Conservation (phyloP, 2,113 vertebrate species). For the Aleadryas rufinucha region DNA sequence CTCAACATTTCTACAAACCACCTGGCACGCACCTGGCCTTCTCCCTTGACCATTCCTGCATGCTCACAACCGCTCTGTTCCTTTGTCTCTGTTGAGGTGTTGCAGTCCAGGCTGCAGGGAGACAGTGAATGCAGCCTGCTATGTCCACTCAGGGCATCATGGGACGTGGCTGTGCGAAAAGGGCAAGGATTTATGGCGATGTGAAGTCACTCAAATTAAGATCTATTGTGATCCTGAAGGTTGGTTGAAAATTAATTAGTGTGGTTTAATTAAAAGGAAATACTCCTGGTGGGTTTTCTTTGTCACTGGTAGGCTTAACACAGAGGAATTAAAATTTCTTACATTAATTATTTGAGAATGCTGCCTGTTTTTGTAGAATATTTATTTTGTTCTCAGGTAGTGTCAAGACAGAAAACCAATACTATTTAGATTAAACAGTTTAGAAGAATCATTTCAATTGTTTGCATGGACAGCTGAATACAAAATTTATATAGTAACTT, state of each 20-base stretch:
- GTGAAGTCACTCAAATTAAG: not conserved
- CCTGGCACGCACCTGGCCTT: fast-evolving
- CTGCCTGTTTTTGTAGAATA: not conserved
- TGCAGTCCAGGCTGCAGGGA: not conserved
- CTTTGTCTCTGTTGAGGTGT: too few relatives aligned
- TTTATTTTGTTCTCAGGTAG: not conserved
- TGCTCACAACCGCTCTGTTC: fast-evolving
- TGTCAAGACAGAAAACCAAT: not conserved
- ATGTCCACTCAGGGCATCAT: fast-evolving
- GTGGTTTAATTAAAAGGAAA: not conserved
- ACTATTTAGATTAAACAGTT: not conserved
- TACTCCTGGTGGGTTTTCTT: not conserved
- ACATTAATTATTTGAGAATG: not conserved
- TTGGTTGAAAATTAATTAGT: not conserved
- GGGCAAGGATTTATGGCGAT: not conserved
- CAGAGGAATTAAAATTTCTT: not conserved
- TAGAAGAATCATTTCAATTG: not conserved
- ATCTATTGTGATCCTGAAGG: not conserved
- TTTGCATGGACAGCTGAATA: not conserved
- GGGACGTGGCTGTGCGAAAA: not conserved
- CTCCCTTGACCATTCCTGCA: not conserved
- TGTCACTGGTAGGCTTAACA: not conserved
- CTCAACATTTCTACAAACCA: not conserved
- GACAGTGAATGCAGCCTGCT: fast-evolving
- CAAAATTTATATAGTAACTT: not conserved